These are phyloP conservation scores for Orussus abietinus DNA, from an alignment of 1,140 invertebrate species.

Conservation along the genomic window DNA sequence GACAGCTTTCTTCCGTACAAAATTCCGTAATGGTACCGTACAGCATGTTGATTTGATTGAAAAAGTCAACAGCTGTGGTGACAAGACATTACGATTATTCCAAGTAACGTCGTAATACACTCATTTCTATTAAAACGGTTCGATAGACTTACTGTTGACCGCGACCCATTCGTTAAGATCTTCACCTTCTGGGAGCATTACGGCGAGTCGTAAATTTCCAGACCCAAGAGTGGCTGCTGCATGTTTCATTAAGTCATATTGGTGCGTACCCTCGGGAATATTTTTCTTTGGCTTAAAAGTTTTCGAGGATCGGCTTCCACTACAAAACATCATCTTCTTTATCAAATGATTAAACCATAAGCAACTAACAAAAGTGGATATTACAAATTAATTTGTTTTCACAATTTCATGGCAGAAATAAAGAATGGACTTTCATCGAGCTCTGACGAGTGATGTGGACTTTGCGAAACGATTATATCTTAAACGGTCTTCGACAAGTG, in stretches of 20 bases:
- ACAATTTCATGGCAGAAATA: no score
- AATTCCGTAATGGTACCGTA: constrained; percentile 99
- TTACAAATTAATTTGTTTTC: no score
- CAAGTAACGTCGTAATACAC: background rate
- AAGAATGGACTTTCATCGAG: no score
- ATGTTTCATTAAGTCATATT: constrained; percentile 99
- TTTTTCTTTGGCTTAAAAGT: constrained; percentile 99
- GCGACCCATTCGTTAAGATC: constrained; percentile 99
- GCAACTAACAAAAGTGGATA: no score
- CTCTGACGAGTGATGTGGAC: no score
- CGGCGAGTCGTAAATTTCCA: constrained; percentile 92
- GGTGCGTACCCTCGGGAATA: constrained; percentile 97
- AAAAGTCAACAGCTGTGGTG: constrained; percentile 93
- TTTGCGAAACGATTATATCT: no score
- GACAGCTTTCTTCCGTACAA: constrained; percentile 96
- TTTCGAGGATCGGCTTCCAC: constrained; percentile 87
- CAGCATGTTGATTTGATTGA: constrained; percentile 99
- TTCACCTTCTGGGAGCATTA: constrained; percentile 97
- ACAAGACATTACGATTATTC: background rate
- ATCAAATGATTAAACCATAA: no score
- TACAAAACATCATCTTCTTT: no score
- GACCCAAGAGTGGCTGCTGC: constrained; percentile 97
- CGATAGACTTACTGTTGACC: constrained; percentile 84
- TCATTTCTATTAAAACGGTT: constrained; percentile 12
- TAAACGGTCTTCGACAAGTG: no score